phyloP scores from a whole-genome alignment of 2,797 vertebrate genomes.

The Anisognathus igniventris region DNA sequence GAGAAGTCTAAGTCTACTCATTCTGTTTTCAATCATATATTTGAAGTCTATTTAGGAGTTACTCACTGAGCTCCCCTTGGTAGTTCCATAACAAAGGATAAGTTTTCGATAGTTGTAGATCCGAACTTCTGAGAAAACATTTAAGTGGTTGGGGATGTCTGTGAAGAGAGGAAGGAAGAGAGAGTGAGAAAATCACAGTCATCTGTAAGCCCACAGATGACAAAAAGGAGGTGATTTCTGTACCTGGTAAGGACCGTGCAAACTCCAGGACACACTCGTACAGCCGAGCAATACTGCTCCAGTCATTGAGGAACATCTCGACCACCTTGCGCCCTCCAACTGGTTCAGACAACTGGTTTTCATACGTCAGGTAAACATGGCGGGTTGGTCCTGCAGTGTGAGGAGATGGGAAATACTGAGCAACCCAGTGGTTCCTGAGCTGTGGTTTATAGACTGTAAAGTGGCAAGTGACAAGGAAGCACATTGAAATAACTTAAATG shows the following conservation, averaged over 20 bases:
- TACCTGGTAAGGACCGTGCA: slow-evolving; percentile 90
- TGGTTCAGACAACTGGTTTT: slow-evolving; percentile 95
- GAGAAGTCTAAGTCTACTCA: neutral
- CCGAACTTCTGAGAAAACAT: slow-evolving; percentile 94
- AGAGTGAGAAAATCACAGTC: neutral
- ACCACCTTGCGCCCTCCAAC: slow-evolving; percentile 97
- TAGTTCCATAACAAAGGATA: slow-evolving; percentile 94
- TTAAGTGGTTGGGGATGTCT: slow-evolving; percentile 95
- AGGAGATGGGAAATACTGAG: neutral
- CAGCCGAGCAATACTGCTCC: slow-evolving; percentile 93
- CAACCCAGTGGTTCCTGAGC: neutral
- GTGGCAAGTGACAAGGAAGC: neutral
- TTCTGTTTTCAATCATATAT: neutral
- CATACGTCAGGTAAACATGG: slow-evolving; percentile 96
- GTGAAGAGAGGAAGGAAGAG: slow-evolving; percentile 14
- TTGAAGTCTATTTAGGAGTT: neutral
- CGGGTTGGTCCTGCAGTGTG: slow-evolving; percentile 84
- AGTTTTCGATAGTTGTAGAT: slow-evolving; percentile 97
- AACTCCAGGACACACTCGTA: slow-evolving; percentile 97
- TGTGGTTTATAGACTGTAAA: neutral
- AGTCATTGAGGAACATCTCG: slow-evolving; percentile 98
- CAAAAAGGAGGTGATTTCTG: neutral
- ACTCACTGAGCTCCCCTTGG: slow-evolving; percentile 95
- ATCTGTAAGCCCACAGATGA: neutral
- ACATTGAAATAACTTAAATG: neutral